These are phyloP conservation scores for Mionectes olivaceus DNA, from an alignment of 2,797 vertebrate species.

Conservation along the genomic window DNA sequence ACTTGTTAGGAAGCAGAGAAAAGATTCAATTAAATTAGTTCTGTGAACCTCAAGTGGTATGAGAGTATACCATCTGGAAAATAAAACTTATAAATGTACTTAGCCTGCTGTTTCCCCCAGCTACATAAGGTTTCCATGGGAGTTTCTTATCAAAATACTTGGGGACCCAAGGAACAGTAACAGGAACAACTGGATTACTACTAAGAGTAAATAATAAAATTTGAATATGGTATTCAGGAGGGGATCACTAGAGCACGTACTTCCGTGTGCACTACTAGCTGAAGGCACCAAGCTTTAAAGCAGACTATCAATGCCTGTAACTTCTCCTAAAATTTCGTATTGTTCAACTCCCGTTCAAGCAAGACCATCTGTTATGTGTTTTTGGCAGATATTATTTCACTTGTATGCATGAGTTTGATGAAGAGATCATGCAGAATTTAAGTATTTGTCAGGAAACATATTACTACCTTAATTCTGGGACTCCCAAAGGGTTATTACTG, in stretches of 20 bases:
- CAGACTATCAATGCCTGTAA: not conserved
- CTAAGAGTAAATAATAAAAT: not conserved
- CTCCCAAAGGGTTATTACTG: not conserved
- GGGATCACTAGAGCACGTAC: not conserved
- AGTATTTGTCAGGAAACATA: not conserved
- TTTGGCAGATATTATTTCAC: not conserved
- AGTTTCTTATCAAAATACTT: not conserved
- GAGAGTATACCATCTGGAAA: not conserved
- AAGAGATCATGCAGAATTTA: not conserved
- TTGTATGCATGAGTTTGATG: not conserved
- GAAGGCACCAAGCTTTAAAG: not conserved
- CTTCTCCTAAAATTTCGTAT: not conserved
- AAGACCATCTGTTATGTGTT: not conserved
- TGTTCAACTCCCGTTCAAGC: not conserved
- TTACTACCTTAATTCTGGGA: not conserved
- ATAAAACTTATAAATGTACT: not conserved
- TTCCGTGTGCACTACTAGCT: not conserved
- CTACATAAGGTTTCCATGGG: not conserved
- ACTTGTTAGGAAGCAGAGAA: not conserved
- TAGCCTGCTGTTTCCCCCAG: not conserved
- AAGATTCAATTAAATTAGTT: not conserved
- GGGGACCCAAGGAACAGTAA: not conserved
- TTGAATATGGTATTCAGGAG: not conserved
- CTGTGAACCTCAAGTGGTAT: not conserved
- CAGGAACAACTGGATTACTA: not conserved